Conservation (phyloP, 1,140 invertebrate species). For the Archivesica marissinica region DNA sequence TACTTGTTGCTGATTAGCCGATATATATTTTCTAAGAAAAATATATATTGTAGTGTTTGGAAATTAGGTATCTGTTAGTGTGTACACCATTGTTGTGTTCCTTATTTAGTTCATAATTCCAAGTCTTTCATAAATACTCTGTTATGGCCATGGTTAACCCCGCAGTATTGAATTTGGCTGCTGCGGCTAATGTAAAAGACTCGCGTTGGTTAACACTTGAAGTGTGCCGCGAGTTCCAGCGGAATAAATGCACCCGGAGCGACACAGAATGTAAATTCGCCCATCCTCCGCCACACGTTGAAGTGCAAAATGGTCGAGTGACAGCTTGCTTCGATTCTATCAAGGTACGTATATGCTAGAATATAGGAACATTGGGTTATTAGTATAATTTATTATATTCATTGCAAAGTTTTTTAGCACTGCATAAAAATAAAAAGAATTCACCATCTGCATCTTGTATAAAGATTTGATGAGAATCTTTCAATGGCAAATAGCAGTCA, state of each 20-base stretch:
- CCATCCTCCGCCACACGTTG: slow-evolving; percentile 99
- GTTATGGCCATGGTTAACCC: slow-evolving; percentile 94
- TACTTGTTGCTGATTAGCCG: slow-evolving; percentile 15
- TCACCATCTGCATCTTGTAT: too few species aligned
- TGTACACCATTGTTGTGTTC: slow-evolving; percentile 53
- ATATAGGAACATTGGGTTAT: too few species aligned
- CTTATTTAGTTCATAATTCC: slow-evolving; percentile 23
- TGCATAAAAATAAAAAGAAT: too few species aligned
- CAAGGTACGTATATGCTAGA: slow-evolving; percentile 97
- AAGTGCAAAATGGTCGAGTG: slow-evolving; percentile 99
- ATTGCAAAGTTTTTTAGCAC: too few species aligned
- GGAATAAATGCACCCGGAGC: slow-evolving; percentile 99
- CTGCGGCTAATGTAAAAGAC: slow-evolving; percentile 94
- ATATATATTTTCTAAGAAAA: background rate
- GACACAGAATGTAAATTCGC: slow-evolving; percentile 99
- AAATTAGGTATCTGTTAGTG: background rate
- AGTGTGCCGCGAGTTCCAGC: slow-evolving; percentile 99
- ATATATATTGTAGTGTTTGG: background rate
- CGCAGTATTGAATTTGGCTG: slow-evolving; percentile 71
- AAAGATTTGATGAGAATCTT: too few species aligned
- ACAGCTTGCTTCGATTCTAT: slow-evolving; percentile 99
- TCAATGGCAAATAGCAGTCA: too few species aligned
- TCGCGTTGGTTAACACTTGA: slow-evolving; percentile 99
- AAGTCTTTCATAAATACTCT: slow-evolving; percentile 81
- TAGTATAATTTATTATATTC: too few species aligned